phyloP scores from a whole-genome alignment of 2,888 invertebrate species.

The Acholoe squamosa region DNA sequence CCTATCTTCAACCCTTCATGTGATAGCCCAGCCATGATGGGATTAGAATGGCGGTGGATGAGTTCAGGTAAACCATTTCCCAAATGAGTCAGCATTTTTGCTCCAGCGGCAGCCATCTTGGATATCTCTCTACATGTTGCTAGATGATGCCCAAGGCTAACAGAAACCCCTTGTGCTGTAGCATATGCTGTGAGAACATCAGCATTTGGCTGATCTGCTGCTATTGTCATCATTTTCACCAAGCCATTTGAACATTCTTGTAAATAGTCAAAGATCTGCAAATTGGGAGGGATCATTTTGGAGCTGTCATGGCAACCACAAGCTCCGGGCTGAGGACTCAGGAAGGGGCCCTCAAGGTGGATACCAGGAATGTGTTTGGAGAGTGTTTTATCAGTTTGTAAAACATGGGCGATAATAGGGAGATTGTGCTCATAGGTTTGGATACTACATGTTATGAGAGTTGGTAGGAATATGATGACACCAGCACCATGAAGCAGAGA shows the following conservation, averaged over 20 bases:
- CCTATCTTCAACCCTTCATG: neutral
- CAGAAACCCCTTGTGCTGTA: slow-evolving; percentile 7
- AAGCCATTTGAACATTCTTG: neutral
- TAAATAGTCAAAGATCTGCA: neutral
- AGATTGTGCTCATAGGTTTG: slow-evolving; percentile 35
- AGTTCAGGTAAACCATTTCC: slow-evolving; percentile 4
- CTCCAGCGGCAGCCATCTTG: neutral
- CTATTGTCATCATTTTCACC: neutral
- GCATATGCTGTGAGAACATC: slow-evolving; percentile 3
- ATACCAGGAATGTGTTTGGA: neutral
- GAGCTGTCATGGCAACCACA: slow-evolving; percentile 14
- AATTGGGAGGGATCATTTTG: slow-evolving; percentile 8
- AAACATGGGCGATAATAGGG: slow-evolving; percentile 25
- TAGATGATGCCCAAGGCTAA: slow-evolving; percentile 10
- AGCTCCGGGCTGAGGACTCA: slow-evolving; percentile 10
- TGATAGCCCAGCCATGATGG: neutral
- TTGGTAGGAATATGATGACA: neutral
- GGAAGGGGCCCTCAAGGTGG: slow-evolving; percentile 38
- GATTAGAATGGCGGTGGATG: neutral
- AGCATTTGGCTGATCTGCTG: neutral
- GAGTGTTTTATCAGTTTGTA: neutral
- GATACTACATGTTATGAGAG: slow-evolving; percentile 9
- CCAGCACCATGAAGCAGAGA: neutral
- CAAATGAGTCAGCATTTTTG: slow-evolving; percentile 35
- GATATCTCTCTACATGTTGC: neutral